Base-by-base conservation (phyloP, 2,888 invertebrate genomes). In the Rhogogaster chlorosoma region DNA sequence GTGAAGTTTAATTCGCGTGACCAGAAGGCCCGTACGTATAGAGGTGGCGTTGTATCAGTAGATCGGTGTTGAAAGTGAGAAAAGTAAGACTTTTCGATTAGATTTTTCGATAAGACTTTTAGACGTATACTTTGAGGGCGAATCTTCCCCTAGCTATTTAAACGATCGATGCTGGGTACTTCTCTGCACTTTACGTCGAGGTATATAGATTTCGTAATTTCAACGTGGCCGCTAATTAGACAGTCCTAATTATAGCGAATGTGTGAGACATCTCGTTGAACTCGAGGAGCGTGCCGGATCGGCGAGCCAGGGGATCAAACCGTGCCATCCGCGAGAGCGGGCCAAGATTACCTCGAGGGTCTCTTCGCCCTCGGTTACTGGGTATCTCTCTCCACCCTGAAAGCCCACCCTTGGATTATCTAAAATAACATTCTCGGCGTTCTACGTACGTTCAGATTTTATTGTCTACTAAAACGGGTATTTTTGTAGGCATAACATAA, bases 221-320 rank as follows among this genome's bases (percentile, higher is more conserved):
- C 61, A 61, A 38, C 36, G 38, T 36, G 87, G 86, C 87, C 89
- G 90, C 91, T 92, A 90, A 92, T 91, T 90, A 91, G 90, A 87
- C 89, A 88, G 88, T 90, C 91, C 92, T 92, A 91, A 92, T 92
- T 91, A 92, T 90, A 90, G 90, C 88, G 89, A 91, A 92, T 90
- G 89, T 88, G 88, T 86, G 89, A 90, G 89, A 87, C 87, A 88
- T 84, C 85, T 83, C 80, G 85, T 71, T 36, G 85, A 83, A 88
- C 87, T 84, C 89, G 89, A 89, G 87, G 89, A 90, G 90, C 93
- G 93, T 93, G 93, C 93, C 91, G 86, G 84, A 88, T 88, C 90
- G 89, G 90, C 91, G 90, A 91, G 92, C 88, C 88, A 88, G 88
- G 89, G 93, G 93, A 93, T 93, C 93, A 93, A 91, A 92, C 89